Evolutionary conservation across 2,888 invertebrate genomes (phyloP), one percentile per base, ranked within the genome.

Genomic region (Pristionchus japonicus): DNA sequence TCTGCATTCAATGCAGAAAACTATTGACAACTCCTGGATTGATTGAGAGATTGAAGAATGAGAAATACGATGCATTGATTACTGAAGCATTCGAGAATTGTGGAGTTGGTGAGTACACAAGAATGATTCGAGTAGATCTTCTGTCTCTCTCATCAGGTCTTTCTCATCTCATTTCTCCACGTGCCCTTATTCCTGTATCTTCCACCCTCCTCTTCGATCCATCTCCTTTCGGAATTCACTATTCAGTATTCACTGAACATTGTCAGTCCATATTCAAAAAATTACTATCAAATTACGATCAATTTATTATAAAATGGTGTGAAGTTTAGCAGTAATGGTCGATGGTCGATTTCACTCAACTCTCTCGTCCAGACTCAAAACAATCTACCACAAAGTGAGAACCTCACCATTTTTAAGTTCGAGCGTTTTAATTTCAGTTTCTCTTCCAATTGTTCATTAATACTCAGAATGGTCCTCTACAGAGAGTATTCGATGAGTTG

Each of bases 301-400:
- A 57, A 13, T 13, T 70, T 31, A 15, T 17, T 37, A n/a, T n/a
- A n/a, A n/a, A n/a, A n/a, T n/a, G n/a, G n/a, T n/a, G n/a, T n/a
- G n/a, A n/a, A n/a, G n/a, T 43, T n/a, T 27, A 47, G 77, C 77
- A n/a, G 15, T 47, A 34, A 47, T 77, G 43, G 20, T 47, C 34
- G 77, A 77, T 27, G 77, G 43, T n/a, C 77, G 77, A n/a, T 77
- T 77, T 11, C 77, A 77, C 27, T 77, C 70, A n/a, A 43, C 80
- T 17, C 47, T 43, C 83, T 83, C 49, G 3, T 83, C 57, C 13
- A n/a, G 83, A 23, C 7, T 52, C 11, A 49, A 20, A 23, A 57
- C 31, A n/a, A 23, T 52, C 6, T 52, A 83, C 34, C 34, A 34
- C 23, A 49, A 49, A 43, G 57, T 83, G 17, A 47, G 80, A 43